A percentile compares a stretch with the other conserved stretches of the same genome.
Conservation (phyloP, 2,113 vertebrate species). For the Melanerpes aurifrons region DNA sequence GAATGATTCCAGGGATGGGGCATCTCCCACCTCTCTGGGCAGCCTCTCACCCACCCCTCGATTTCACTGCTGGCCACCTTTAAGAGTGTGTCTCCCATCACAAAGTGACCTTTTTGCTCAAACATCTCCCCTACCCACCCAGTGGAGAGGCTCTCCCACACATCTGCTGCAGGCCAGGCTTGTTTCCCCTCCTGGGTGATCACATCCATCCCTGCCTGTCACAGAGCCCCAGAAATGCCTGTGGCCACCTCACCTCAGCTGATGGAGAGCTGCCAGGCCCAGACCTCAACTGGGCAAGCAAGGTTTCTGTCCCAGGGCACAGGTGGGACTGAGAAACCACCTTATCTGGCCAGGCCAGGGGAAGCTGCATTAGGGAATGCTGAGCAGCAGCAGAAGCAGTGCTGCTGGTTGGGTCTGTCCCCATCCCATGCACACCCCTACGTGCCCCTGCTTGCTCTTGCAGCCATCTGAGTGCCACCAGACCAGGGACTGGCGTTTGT, state of each 20-base stretch:
- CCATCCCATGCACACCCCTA: fast-evolving
- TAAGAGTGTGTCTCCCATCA: not conserved
- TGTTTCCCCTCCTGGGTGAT: not conserved
- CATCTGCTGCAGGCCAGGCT: fast-evolving
- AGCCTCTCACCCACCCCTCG: not conserved
- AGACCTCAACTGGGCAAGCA: fast-evolving
- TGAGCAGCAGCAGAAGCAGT: not conserved
- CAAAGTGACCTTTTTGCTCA: not conserved
- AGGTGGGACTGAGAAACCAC: not conserved
- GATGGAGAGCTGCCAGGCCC: not conserved
- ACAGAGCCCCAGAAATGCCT: not conserved
- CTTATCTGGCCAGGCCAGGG: not conserved
- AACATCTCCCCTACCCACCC: not conserved
- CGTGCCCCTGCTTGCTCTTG: not conserved
- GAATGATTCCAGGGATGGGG: not conserved
- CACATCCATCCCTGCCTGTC: not conserved
- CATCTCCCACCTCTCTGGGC: not conserved
- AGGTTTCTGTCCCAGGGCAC: not conserved
- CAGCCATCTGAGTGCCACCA: not conserved
- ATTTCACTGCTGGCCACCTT: not conserved
- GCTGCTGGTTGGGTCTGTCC: not conserved
- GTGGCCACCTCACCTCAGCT: fast-evolving
- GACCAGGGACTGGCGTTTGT: not conserved
- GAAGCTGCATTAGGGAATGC: fast-evolving
- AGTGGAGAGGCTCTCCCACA: fast-evolving